Percentiles rank a stretch among this genome's conserved stretches.
These are phyloP conservation scores for Cathartes aura DNA, from an alignment of 2,113 vertebrate species.

Conservation along the genomic window DNA sequence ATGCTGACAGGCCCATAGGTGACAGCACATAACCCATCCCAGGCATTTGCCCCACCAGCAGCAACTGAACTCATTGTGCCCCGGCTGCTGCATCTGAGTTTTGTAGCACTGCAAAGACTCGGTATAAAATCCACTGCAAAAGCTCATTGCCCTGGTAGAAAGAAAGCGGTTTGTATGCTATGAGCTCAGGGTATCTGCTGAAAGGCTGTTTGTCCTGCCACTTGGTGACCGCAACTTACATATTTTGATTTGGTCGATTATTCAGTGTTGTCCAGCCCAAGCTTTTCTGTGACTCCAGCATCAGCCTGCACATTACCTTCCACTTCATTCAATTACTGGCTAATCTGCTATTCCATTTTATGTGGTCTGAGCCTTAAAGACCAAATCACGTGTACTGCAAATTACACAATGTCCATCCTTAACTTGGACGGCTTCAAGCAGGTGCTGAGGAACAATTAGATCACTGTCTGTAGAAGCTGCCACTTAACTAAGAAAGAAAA, in stretches of 20 bases:
- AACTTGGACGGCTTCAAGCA: not conserved
- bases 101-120: not conserved
- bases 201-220: not conserved
- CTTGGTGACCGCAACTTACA: not conserved
- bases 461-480: slow-evolving; percentile 6
- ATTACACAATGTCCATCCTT: not conserved
- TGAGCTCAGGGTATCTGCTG: not conserved
- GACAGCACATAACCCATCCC: not conserved
- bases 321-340: not conserved
- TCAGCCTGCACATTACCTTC: not conserved
- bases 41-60: not conserved
- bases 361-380: slow-evolving; percentile 5
- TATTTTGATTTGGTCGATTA: not conserved
- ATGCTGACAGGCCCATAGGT: not conserved
- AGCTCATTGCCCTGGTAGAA: not conserved
- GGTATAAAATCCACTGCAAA: not conserved
- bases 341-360: slow-evolving; percentile 28
- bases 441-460: slow-evolving; percentile 44
- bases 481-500: slow-evolving; percentile 35
- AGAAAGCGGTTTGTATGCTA: accelerated
- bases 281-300: not conserved
- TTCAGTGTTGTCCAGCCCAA: not conserved
- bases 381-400: not conserved
- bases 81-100: not conserved
- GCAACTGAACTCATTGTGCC: not conserved